These are phyloP conservation scores for Oligia latruncula DNA, from an alignment of 2,888 invertebrate species.

Conservation along the genomic window DNA sequence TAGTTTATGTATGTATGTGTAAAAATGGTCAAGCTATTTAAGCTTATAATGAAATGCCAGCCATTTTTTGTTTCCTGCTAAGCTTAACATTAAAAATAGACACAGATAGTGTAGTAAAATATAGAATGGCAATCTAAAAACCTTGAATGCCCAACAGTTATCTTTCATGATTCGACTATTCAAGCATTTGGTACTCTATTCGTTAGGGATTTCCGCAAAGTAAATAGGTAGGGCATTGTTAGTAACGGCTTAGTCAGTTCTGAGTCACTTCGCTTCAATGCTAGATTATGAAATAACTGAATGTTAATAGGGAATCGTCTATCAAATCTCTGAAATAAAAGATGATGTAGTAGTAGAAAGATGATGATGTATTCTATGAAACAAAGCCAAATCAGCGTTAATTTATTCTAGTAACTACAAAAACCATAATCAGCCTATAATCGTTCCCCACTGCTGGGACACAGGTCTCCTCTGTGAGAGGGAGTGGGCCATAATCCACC, in stretches of 20 bases:
- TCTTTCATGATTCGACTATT: conserved; percentile 33
- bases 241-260: conserved; percentile 33
- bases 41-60: not conserved
- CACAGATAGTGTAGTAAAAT: conserved; percentile 1
- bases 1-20: not conserved
- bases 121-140: conserved; percentile 7
- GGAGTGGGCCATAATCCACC: no score
- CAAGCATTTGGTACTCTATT: conserved; percentile 28
- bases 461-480: no score
- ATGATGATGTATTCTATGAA: not conserved
- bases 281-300: not conserved
- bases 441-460: no score
- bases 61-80: not conserved
- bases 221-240: conserved; percentile 24
- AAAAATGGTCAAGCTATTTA: not conserved
- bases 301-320: not conserved
- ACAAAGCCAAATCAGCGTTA: not conserved
- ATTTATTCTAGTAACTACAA: not conserved
- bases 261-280: conserved; percentile 21
- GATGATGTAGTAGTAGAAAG: no score
- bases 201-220: conserved; percentile 41
- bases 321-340: not conserved
- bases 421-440: no score
- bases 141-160: conserved; percentile 36
- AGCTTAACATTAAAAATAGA: not conserved